These are phyloP conservation scores for Episyrphus balteatus DNA, from an alignment of 1,140 invertebrate genomes.

Conservation along the genomic window DNA sequence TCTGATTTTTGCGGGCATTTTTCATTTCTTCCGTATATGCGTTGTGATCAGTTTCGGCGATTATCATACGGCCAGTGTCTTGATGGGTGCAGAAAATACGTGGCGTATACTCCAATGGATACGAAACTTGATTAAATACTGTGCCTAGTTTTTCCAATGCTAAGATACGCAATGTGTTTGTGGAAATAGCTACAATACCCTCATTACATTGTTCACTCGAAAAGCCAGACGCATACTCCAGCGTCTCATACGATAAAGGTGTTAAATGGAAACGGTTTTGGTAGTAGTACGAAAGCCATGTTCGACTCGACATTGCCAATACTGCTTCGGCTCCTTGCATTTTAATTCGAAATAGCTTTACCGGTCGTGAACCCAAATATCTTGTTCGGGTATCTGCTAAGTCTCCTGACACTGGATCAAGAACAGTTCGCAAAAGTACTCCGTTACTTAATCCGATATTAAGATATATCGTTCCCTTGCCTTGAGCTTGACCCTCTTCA, in stretches of 20 bases:
- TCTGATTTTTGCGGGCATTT: constrained; percentile 66
- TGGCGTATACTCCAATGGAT: constrained; percentile 91
- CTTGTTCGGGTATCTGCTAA: constrained; percentile 93
- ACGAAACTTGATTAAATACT: constrained; percentile 92
- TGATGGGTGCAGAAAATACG: constrained; percentile 89
- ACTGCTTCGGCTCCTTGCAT: constrained; percentile 96
- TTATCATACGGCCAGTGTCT: constrained; percentile 82
- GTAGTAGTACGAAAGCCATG: constrained; percentile 98
- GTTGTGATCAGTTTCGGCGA: constrained; percentile 97
- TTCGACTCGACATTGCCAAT: constrained; percentile 92
- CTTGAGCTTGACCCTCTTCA: constrained; percentile 41
- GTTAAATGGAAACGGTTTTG: constrained; percentile 95
- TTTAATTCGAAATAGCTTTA: constrained; percentile 89
- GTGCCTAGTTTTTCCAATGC: constrained; percentile 96
- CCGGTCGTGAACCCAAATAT: constrained; percentile 88
- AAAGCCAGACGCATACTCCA: constrained; percentile 94
- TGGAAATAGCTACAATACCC: constrained; percentile 97
- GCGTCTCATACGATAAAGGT: constrained; percentile 87
- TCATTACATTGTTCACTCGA: constrained; percentile 91
- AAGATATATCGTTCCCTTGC: constrained; percentile 73
- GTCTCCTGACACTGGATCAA: constrained; percentile 95
- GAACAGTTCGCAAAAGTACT: constrained; percentile 83
- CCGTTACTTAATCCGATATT: constrained; percentile 98
- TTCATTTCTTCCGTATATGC: constrained; percentile 97
- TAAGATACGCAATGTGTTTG: constrained; percentile 93